Evolutionary conservation across 2,888 invertebrate species (phyloP).

Genomic region (Autographa pulchrina): DNA sequence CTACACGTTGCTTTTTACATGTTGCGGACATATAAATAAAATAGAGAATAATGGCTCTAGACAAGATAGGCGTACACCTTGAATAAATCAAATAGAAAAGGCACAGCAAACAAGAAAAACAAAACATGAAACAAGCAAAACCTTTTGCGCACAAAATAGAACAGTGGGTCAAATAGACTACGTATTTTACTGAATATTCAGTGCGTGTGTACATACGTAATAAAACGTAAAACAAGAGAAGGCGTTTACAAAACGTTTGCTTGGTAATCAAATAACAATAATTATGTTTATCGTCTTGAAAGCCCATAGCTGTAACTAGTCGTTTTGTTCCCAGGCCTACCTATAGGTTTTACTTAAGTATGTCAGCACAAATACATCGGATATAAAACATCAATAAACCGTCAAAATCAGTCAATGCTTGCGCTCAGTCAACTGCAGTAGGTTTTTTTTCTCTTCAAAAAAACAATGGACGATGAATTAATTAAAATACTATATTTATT

Average conservation of each 20-base stretch:
- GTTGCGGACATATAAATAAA: slow-evolving; percentile 2
- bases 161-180: slow-evolving; percentile 30
- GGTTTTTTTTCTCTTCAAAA: not conserved
- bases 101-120: slow-evolving; percentile 21
- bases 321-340: not conserved
- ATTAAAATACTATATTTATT: no score
- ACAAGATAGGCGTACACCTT: slow-evolving; percentile 10
- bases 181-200: slow-evolving; percentile 17
- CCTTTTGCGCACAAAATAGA: slow-evolving; percentile 17
- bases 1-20: not conserved
- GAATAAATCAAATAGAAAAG: slow-evolving; percentile 31
- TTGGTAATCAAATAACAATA: not conserved
- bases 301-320: not conserved
- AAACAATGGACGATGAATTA: no score
- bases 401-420: no score
- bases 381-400: no score
- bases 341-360: not conserved
- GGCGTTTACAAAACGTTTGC: not conserved
- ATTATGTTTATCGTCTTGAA: not conserved
- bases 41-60: slow-evolving; percentile 17
- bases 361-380: not conserved
- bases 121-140: slow-evolving; percentile 25
- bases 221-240: slow-evolving; percentile 11
- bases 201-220: not conserved
- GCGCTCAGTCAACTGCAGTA: no score